These are phyloP conservation scores for Pristis pectinata DNA, from an alignment of 2,797 vertebrate species.

Conservation along the genomic window DNA sequence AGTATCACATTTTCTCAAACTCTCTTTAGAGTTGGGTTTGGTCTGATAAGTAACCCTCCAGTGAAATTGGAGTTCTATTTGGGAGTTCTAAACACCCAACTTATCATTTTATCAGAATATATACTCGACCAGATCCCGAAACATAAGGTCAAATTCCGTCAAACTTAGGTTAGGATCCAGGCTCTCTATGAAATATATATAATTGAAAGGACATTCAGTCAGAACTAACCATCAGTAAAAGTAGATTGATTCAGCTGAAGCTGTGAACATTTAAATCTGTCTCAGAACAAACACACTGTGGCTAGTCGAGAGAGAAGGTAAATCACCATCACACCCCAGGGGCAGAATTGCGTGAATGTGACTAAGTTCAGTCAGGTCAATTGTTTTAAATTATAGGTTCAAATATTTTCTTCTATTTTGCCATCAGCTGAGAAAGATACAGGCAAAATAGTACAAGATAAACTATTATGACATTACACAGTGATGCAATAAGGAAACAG, in stretches of 20 bases:
- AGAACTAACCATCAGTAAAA: constrained; percentile 4
- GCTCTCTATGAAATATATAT: not conserved
- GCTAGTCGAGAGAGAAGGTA: not conserved
- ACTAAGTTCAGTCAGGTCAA: not conserved
- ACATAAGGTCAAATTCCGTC: no score
- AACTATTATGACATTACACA: not conserved
- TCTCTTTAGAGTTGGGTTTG: constrained; percentile 7
- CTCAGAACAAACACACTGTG: not conserved
- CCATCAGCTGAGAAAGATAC: not conserved
- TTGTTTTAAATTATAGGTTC: not conserved
- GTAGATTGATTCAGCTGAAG: not conserved
- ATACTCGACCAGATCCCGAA: no score
- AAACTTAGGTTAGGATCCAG: no score
- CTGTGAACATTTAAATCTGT: not conserved
- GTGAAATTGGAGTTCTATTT: not conserved
- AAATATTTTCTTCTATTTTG: not conserved
- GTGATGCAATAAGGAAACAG: not conserved
- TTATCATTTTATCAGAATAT: no score
- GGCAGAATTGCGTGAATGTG: not conserved
- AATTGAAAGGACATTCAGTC: constrained; percentile 25
- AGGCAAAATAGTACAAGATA: not conserved
- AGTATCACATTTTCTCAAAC: no score
- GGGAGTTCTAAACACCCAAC: no score
- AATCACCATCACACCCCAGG: not conserved
- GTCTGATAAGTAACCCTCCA: not conserved